Evolutionary conservation across 1,140 invertebrate genomes (phyloP).

Genomic region (Sinonovacula constricta): DNA sequence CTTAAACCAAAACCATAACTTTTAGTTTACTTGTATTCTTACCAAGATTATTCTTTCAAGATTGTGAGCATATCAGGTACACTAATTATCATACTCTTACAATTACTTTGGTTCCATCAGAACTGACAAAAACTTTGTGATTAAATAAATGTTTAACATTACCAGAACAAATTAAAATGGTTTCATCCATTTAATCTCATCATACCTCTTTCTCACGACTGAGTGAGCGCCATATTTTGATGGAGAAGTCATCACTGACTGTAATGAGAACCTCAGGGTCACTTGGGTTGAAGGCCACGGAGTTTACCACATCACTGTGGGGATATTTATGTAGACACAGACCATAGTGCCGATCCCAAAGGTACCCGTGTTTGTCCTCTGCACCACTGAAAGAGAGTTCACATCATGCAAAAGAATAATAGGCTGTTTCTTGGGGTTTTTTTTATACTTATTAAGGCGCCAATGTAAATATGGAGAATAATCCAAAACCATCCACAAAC

Average conservation of each 20-base stretch:
- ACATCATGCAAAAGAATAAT: neutral
- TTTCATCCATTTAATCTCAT: too few relatives aligned
- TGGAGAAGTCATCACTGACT: constrained; percentile 90
- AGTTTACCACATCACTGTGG: constrained; percentile 91
- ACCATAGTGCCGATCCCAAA: constrained; percentile 93
- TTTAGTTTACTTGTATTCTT: too few relatives aligned
- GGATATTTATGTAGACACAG: constrained; percentile 87
- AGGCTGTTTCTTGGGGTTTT: neutral
- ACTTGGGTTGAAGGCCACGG: constrained; percentile 90
- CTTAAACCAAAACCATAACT: too few relatives aligned
- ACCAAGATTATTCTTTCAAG: too few relatives aligned
- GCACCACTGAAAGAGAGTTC: constrained; percentile 87
- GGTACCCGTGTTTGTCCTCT: constrained; percentile 90
- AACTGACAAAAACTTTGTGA: too few relatives aligned
- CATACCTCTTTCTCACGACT: constrained; percentile 59
- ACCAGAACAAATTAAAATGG: too few relatives aligned
- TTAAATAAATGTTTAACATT: too few relatives aligned
- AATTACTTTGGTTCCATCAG: too few relatives aligned
- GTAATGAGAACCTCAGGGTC: constrained; percentile 91
- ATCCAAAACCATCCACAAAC: too few relatives aligned
- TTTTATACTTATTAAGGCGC: neutral
- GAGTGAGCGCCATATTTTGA: constrained; percentile 84
- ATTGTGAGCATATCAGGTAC: too few relatives aligned
- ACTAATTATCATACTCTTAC: too few relatives aligned
- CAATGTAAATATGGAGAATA: neutral